Conservation (phyloP, 2,888 invertebrate genomes). For the Acrobasis repandana region DNA sequence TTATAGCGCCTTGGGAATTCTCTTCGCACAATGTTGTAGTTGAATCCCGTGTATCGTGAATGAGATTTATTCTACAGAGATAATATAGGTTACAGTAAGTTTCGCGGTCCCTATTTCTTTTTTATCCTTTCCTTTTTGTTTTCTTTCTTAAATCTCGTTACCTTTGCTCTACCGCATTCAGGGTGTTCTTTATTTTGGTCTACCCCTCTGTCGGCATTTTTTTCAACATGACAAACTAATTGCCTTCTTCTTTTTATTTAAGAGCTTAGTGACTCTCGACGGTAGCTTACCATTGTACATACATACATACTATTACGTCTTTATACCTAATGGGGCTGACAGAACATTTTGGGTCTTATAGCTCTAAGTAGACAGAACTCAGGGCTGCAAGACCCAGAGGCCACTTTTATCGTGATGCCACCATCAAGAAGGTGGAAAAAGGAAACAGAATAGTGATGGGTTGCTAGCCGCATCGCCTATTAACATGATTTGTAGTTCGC, state of each 20-base stretch:
- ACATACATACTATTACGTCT: too few relatives aligned
- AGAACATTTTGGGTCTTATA: too few relatives aligned
- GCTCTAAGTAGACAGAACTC: too few relatives aligned
- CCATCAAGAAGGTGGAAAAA: too few relatives aligned
- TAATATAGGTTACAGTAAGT: slow-evolving; percentile 1
- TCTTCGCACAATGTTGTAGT: background rate
- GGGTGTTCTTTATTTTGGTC: background rate
- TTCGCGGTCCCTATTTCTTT: background rate
- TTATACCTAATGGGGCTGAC: too few relatives aligned
- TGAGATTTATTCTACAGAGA: background rate
- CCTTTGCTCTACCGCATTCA: background rate
- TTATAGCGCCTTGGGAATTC: slow-evolving; percentile 5
- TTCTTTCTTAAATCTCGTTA: background rate
- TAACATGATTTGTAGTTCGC: too few relatives aligned
- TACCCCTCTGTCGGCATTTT: background rate
- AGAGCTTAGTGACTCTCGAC: too few relatives aligned
- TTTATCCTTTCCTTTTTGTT: background rate
- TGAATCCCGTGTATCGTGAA: background rate
- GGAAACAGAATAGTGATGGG: too few relatives aligned
- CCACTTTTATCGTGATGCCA: too few relatives aligned
- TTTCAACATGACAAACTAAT: background rate
- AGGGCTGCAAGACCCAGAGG: too few relatives aligned
- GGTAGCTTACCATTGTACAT: too few relatives aligned
- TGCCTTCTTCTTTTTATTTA: background rate
- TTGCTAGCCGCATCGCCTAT: too few relatives aligned